Evolutionary conservation across 1,140 invertebrate species (phyloP), one percentile per base, ranked within the genome.

Genomic region (Drosophila santomea): DNA sequence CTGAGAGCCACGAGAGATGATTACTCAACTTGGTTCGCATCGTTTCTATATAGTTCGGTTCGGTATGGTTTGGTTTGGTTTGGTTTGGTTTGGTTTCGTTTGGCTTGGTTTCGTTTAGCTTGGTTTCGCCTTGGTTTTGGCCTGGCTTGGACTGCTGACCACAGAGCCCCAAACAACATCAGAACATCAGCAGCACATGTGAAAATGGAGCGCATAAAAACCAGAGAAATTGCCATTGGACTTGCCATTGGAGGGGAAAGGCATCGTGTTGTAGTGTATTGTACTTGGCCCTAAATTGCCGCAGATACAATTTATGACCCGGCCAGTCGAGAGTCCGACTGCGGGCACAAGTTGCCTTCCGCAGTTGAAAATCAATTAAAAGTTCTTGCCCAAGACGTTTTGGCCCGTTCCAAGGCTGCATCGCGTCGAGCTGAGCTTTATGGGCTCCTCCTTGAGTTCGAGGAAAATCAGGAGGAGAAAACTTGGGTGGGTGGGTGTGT

Each of bases 221-320:
- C 62, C 76, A 60, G 81, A 68, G 81, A 74, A 78, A 63, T 48
- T 59, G 50, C 47, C 55, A 32, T 8, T 47, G 44, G 11, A n/a
- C 23, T 7, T 7, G 23, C 20, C 20, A 20, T 20, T 20, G 11
- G 7, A 3, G 60, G 54, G 36, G 38, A 48, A 44, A 32, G 62
- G 20, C 14, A 43, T 14, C 10, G 23, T 23, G 25, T 11, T 8
- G 12, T n/a, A 32, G 12, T 45, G 68, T 72, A 62, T 52, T 73
- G 50, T 74, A 44, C 41, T 66, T 74, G 73, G 72, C 74, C 73
- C 83, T 86, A 86, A 86, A 86, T 86, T 86, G 83, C 83, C 80
- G 74, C 74, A 85, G 85, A 78, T 74, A 89, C 85, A 89, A 89
- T 90, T 90, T 89, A 88, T 88, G 84, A 67, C 71, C 84, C 57